Conservation (phyloP, 2,113 vertebrate species). For the Xyliphius kryptos region DNA sequence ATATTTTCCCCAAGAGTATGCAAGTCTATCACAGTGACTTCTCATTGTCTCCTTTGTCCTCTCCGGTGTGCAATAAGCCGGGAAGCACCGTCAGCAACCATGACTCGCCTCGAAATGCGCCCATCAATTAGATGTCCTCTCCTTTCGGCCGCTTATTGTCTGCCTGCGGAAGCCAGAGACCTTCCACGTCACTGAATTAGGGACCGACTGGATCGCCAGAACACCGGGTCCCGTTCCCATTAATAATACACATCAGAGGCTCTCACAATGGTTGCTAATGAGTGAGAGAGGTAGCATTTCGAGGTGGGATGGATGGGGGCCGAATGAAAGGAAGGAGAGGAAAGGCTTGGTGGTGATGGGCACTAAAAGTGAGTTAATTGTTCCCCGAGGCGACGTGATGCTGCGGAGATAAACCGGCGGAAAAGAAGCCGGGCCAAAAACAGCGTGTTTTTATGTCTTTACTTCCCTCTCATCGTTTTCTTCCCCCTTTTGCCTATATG, state of each 20-base stretch:
- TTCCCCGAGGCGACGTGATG: slow-evolving; percentile 36
- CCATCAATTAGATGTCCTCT: slow-evolving; percentile 36
- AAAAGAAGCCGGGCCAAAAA: slow-evolving; percentile 28
- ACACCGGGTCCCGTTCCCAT: neutral
- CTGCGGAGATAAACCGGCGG: slow-evolving; percentile 21
- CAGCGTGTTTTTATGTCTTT: slow-evolving; percentile 26
- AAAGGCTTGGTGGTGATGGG: slow-evolving; percentile 36
- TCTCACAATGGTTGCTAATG: slow-evolving; percentile 1
- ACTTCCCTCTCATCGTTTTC: neutral
- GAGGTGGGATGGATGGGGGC: slow-evolving; percentile 24
- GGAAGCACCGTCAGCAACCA: slow-evolving; percentile 40
- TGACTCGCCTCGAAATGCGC: slow-evolving; percentile 26
- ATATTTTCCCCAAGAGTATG: slow-evolving; percentile 17
- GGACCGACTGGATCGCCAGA: slow-evolving; percentile 7
- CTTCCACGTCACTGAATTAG: neutral
- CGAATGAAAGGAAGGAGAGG: slow-evolving; percentile 19
- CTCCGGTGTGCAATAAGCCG: slow-evolving; percentile 36
- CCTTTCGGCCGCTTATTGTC: slow-evolving; percentile 14
- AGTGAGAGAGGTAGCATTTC: neutral
- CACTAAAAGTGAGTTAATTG: slow-evolving; percentile 44
- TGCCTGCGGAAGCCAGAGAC: slow-evolving; percentile 13
- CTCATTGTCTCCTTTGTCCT: slow-evolving; percentile 40
- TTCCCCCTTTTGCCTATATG: neutral
- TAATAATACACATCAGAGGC: neutral
- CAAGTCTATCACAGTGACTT: slow-evolving; percentile 28